Evolutionary conservation across 2,113 vertebrate species (phyloP).

Genomic region (Callipepla californica): DNA sequence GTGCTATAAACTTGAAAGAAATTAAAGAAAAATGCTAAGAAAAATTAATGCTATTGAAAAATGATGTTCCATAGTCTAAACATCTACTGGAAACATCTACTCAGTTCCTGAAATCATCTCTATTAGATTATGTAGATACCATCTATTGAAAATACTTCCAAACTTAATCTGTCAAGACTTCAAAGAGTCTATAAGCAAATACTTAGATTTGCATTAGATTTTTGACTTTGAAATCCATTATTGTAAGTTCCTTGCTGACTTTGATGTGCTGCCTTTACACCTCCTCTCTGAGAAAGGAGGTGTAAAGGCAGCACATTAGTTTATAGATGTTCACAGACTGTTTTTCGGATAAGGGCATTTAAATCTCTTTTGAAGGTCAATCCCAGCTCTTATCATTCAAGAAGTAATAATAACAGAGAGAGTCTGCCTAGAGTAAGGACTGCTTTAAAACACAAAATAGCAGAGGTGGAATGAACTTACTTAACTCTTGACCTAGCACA

Average conservation of each 20-base stretch:
- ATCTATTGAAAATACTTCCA: slow-evolving; percentile 83
- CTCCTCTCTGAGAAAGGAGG: slow-evolving; percentile 61
- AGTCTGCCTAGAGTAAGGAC: slow-evolving; percentile 35
- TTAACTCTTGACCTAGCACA: slow-evolving; percentile 65
- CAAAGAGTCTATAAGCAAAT: slow-evolving; percentile 81
- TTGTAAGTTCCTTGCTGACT: slow-evolving; percentile 79
- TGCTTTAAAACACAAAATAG: slow-evolving; percentile 75
- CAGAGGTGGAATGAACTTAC: slow-evolving; percentile 66
- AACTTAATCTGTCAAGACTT: slow-evolving; percentile 82
- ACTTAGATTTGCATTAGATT: slow-evolving; percentile 86
- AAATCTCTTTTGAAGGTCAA: slow-evolving; percentile 82
- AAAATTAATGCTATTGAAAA: slow-evolving; percentile 44
- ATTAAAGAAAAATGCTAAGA: slow-evolving; percentile 40
- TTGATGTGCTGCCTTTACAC: slow-evolving; percentile 78
- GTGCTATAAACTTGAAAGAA: slow-evolving; percentile 56
- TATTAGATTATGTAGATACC: slow-evolving; percentile 86
- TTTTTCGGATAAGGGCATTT: slow-evolving; percentile 75
- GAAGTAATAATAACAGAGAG: slow-evolving; percentile 65
- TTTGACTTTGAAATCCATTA: slow-evolving; percentile 87
- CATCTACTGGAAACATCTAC: slow-evolving; percentile 58
- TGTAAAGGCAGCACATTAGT: slow-evolving; percentile 65
- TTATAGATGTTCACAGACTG: slow-evolving; percentile 69
- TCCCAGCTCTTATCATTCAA: slow-evolving; percentile 72
- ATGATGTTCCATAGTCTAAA: slow-evolving; percentile 1
- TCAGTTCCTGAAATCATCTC: slow-evolving; percentile 77